These are phyloP conservation scores for Bucco capensis DNA, from an alignment of 2,113 vertebrate genomes.

Conservation along the genomic window DNA sequence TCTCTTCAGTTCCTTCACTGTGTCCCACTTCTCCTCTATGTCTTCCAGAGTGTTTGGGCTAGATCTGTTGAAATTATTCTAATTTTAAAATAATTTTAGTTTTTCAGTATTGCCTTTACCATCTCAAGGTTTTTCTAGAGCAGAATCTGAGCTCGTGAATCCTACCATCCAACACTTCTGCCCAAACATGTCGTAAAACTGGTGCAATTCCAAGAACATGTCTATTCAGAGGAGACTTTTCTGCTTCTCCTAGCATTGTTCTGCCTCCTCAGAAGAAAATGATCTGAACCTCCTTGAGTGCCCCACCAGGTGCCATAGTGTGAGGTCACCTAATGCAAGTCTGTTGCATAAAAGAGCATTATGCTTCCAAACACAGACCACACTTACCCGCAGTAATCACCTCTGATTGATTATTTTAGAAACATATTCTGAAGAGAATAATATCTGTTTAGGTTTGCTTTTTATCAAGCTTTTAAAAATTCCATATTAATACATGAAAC, in stretches of 20 bases:
- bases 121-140: not conserved
- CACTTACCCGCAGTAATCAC: accelerated
- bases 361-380: not conserved
- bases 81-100: not conserved
- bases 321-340: not conserved
- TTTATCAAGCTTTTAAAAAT: not conserved
- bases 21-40: not conserved
- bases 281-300: not conserved
- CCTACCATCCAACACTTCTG: not conserved
- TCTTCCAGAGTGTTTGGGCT: not conserved
- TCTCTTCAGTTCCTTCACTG: not conserved
- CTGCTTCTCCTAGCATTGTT: not conserved
- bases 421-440: not conserved
- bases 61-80: not conserved
- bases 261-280: not conserved
- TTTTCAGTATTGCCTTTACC: not conserved
- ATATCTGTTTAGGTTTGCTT: not conserved
- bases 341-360: not conserved
- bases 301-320: not conserved
- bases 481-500: not conserved
- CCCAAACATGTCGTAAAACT: accelerated
- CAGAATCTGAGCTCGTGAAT: not conserved
- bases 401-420: not conserved
- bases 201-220: not conserved
- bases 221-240: not conserved